These are phyloP conservation scores for Haemorhous mexicanus DNA, from an alignment of 2,113 vertebrate species.

Conservation along the genomic window DNA sequence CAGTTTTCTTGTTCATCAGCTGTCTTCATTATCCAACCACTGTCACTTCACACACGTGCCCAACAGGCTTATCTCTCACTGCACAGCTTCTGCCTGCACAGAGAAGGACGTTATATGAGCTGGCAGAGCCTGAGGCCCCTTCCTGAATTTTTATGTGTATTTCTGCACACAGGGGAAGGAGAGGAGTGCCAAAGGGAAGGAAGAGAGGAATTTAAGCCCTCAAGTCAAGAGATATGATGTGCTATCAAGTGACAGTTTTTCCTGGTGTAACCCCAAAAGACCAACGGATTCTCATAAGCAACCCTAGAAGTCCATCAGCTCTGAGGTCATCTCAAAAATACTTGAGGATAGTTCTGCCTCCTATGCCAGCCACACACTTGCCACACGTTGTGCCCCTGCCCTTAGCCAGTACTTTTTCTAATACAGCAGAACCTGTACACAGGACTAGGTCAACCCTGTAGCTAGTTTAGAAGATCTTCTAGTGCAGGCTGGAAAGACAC, in stretches of 20 bases:
- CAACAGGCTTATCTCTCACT: not conserved
- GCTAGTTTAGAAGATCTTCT: not conserved
- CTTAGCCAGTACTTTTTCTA: not conserved
- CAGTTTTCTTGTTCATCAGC: not conserved
- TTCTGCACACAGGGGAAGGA: not conserved
- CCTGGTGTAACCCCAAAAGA: not conserved
- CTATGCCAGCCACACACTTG: not conserved
- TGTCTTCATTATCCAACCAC: not conserved
- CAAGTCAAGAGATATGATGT: not conserved
- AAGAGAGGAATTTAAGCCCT: not conserved
- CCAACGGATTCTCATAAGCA: not conserved
- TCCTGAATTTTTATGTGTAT: not conserved
- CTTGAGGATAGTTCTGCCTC: not conserved
- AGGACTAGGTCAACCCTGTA: not conserved
- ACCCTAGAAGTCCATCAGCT: not conserved
- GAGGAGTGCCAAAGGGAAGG: not conserved
- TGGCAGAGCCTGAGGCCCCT: not conserved
- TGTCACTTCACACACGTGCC: not conserved
- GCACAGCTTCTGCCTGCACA: not conserved
- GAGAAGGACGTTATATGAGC: not conserved
- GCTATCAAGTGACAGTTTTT: not conserved
- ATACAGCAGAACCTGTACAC: not conserved
- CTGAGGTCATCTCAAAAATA: not conserved
- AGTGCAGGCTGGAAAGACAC: not conserved
- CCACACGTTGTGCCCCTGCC: rapidly evolving